phyloP scores from a whole-genome alignment of 2,888 invertebrate genomes.

The Macrostomum cliftonense region DNA sequence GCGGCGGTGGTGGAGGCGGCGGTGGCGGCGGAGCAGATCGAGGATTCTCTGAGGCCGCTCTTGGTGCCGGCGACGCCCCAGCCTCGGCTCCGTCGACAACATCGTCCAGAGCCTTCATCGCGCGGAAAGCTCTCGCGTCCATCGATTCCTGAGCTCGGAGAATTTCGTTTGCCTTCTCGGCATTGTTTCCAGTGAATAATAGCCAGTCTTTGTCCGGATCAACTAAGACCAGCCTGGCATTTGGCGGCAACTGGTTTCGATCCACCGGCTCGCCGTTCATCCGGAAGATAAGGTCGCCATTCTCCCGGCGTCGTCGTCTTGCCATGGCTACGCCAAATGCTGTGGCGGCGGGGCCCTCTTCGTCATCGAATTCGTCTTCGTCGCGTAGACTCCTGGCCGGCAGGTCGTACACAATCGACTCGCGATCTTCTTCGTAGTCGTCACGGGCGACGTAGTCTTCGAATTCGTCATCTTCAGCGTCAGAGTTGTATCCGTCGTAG shows the following conservation, averaged over 20 bases:
- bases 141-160: background rate
- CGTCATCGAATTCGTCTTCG: too few relatives aligned
- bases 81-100: slow-evolving; percentile 21
- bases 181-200: background rate
- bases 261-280: slow-evolving; percentile 4
- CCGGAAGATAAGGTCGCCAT: background rate
- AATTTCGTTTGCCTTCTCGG: background rate
- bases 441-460: too few relatives aligned
- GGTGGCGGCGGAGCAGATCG: background rate
- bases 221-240: background rate
- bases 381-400: too few relatives aligned
- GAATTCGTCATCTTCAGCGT: too few relatives aligned
- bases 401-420: too few relatives aligned
- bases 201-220: slow-evolving; percentile 1
- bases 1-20: background rate
- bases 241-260: background rate
- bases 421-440: too few relatives aligned
- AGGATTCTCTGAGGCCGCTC: background rate
- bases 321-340: background rate
- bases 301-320: background rate
- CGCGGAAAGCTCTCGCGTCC: background rate
- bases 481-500: too few relatives aligned
- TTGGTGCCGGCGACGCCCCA: slow-evolving; percentile 8
- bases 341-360: too few relatives aligned
- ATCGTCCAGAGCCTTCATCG: slow-evolving; percentile 27